phyloP scores from a whole-genome alignment of 2,113 vertebrate genomes.

The Amia ocellicauda region DNA sequence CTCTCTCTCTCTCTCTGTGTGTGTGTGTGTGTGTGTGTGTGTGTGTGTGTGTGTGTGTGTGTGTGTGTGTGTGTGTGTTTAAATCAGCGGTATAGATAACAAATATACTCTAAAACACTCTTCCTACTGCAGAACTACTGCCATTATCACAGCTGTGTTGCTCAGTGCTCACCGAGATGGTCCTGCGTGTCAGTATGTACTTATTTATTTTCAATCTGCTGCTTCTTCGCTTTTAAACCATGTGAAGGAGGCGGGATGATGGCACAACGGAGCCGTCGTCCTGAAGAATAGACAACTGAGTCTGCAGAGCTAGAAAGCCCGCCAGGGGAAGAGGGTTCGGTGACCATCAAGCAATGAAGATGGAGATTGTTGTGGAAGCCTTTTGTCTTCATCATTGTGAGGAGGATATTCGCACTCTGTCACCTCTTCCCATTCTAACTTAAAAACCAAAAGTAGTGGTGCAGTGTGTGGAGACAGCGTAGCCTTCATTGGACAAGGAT shows the following conservation, averaged over 20 bases:
- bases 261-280: not conserved
- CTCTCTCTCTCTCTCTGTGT: not conserved
- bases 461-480: no score
- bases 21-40: slow-evolving; percentile 9
- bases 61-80: no score
- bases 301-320: not conserved
- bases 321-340: not conserved
- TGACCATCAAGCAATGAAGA: slow-evolving; percentile 2
- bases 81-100: no score
- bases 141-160: no score
- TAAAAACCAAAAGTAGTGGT: no score
- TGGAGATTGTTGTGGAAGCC: slow-evolving; percentile 1
- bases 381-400: not conserved
- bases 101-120: no score
- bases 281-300: not conserved
- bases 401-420: not conserved
- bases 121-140: no score
- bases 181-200: no score
- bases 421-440: not conserved
- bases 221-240: slow-evolving; percentile 1
- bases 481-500: no score
- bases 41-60: slow-evolving; percentile 1
- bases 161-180: no score
- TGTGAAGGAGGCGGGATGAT: slow-evolving; percentile 11
- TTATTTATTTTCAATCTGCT: not conserved